phyloP scores from a whole-genome alignment of 2,888 invertebrate species.

The Cephalotes varians region DNA sequence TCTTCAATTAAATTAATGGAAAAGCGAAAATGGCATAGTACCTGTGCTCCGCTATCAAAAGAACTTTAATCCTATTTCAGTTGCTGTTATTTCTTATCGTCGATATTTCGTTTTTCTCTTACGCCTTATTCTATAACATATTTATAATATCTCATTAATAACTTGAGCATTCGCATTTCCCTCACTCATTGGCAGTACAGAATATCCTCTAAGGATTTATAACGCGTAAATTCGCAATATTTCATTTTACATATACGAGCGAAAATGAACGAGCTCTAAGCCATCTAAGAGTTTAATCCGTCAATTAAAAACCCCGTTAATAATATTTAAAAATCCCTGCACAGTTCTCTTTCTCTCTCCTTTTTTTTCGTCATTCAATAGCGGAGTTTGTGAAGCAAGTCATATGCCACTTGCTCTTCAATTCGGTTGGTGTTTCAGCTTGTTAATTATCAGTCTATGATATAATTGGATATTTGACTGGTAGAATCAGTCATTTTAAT shows the following conservation, averaged over 20 bases:
- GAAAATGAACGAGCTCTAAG: constrained; percentile 24
- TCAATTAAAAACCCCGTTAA: constrained; percentile 10
- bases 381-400: constrained; percentile 64
- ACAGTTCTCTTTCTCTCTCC: neutral
- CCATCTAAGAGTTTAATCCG: neutral
- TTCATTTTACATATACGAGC: constrained; percentile 32
- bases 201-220: constrained; percentile 55
- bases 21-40: constrained; percentile 70
- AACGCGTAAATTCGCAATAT: constrained; percentile 40
- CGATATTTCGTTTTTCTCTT: constrained; percentile 39
- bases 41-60: constrained; percentile 55
- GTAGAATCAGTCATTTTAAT: constrained; percentile 72
- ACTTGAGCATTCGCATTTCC: constrained; percentile 70
- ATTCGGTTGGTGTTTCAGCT: constrained; percentile 73
- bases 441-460: constrained; percentile 82
- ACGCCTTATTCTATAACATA: constrained; percentile 56
- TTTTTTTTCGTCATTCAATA: constrained; percentile 4
- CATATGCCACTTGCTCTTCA: constrained; percentile 70
- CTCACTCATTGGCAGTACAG: constrained; percentile 72
- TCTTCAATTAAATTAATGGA: constrained; percentile 69
- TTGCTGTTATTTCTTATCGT: constrained; percentile 27
- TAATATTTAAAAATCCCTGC: neutral
- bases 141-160: constrained; percentile 59
- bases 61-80: constrained; percentile 57
- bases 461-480: constrained; percentile 78